Conservation (phyloP, 2,113 vertebrate species). For the Phylloscopus trochilus region DNA sequence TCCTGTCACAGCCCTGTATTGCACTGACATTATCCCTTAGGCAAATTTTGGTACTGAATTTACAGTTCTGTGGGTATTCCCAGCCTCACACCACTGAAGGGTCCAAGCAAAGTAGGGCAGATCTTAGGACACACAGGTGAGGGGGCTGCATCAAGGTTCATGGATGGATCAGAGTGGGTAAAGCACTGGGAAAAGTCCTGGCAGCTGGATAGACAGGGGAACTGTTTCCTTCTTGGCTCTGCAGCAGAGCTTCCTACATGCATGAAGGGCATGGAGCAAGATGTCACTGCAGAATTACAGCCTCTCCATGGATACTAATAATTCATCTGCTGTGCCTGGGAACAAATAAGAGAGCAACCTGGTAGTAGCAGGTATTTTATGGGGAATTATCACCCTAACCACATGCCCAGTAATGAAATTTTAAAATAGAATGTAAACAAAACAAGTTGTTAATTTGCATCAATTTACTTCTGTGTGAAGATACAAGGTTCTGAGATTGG, state of each 20-base stretch:
- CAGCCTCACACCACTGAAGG: not conserved
- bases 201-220: not conserved
- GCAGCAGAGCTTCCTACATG: not conserved
- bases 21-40: constrained; percentile 43
- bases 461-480: not conserved
- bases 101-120: not conserved
- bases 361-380: not conserved
- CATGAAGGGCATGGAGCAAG: not conserved
- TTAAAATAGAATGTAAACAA: not conserved
- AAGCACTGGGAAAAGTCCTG: not conserved
- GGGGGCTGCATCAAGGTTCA: not conserved
- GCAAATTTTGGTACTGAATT: constrained; percentile 42
- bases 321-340: not conserved
- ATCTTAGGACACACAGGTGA: not conserved
- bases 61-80: not conserved
- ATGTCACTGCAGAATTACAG: not conserved
- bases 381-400: not conserved
- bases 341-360: not conserved
- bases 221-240: not conserved
- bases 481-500: not conserved
- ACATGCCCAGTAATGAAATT: not conserved
- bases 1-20: constrained; percentile 14
- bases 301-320: not conserved
- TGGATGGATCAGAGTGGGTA: too few relatives aligned
- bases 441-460: not conserved